Percentiles rank a stretch among this genome's conserved stretches.
Conservation (phyloP, 2,888 invertebrate genomes). For the Euphydryas editha region DNA sequence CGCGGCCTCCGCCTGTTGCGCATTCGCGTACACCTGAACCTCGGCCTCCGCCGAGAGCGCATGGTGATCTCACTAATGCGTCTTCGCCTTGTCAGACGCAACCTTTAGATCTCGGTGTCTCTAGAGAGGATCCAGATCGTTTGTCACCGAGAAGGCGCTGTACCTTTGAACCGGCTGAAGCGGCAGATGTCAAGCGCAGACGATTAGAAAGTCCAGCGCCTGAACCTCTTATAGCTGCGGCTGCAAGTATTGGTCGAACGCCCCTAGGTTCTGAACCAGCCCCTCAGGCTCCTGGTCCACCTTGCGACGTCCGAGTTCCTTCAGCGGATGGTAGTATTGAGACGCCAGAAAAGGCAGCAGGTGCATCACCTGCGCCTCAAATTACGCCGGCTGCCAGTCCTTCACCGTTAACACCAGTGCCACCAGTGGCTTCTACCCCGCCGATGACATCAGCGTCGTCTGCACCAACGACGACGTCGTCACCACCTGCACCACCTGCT, state of each 20-base stretch:
- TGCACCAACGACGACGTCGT: constrained; percentile 67
- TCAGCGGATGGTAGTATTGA: constrained; percentile 85
- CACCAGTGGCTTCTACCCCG: constrained; percentile 63
- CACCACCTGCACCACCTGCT: constrained; percentile 75
- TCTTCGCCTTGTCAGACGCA: constrained; percentile 87
- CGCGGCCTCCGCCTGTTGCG: constrained; percentile 83
- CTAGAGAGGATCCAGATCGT: constrained; percentile 84
- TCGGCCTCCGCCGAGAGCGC: constrained; percentile 69
- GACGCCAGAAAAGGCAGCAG: constrained; percentile 79
- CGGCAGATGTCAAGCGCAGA: constrained; percentile 85
- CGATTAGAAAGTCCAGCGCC: constrained; percentile 81
- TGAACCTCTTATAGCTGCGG: constrained; percentile 88
- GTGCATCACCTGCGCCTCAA: constrained; percentile 71
- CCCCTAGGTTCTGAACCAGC: constrained; percentile 82
- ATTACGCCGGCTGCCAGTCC: constrained; percentile 70
- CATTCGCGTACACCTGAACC: constrained; percentile 82
- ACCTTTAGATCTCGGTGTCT: constrained; percentile 89
- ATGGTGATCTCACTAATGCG: constrained; percentile 62
- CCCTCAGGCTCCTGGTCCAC: constrained; percentile 74
- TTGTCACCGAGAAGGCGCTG: constrained; percentile 87
- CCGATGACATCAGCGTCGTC: constrained; percentile 56
- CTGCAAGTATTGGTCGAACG: constrained; percentile 88
- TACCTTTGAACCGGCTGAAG: constrained; percentile 76
- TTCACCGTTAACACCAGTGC: constrained; percentile 72
- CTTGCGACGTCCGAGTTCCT: constrained; percentile 82